Evolutionary conservation across 2,113 vertebrate genomes (phyloP).

Genomic region (Phalacrocorax brasilianus): DNA sequence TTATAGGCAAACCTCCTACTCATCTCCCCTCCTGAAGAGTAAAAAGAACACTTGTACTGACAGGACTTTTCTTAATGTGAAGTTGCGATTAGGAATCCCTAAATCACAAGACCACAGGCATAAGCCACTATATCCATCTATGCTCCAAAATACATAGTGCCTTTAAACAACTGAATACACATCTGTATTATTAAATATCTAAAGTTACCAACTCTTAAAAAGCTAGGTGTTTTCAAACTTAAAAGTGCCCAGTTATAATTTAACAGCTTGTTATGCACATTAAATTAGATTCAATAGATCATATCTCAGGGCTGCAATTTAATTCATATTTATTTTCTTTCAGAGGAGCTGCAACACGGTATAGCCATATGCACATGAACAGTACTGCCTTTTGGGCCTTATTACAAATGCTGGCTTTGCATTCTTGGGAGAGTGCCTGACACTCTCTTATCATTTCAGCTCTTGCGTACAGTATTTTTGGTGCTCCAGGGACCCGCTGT

Average conservation of each 20-base stretch:
- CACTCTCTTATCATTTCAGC: background rate
- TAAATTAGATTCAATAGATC: background rate
- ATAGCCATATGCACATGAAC: background rate
- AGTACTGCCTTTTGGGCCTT: background rate
- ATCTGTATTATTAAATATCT: background rate
- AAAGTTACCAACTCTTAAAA: background rate
- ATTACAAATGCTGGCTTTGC: background rate
- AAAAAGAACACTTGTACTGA: background rate
- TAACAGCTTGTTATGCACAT: background rate
- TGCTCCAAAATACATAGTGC: background rate
- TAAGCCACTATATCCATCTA: background rate
- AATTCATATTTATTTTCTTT: background rate
- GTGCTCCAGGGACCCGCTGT: background rate
- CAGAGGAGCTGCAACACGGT: background rate
- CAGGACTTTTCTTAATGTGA: background rate
- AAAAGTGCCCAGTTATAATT: background rate
- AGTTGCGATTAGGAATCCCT: background rate
- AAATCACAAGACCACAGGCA: background rate
- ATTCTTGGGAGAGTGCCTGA: background rate
- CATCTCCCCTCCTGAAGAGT: background rate
- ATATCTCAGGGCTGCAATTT: background rate
- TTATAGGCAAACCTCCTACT: background rate
- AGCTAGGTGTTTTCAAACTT: background rate
- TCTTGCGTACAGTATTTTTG: background rate
- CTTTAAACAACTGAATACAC: background rate